Base-by-base conservation (phyloP, 35 echinoderm and acorn worm genomes). In the Lytechinus variegatus region DNA sequence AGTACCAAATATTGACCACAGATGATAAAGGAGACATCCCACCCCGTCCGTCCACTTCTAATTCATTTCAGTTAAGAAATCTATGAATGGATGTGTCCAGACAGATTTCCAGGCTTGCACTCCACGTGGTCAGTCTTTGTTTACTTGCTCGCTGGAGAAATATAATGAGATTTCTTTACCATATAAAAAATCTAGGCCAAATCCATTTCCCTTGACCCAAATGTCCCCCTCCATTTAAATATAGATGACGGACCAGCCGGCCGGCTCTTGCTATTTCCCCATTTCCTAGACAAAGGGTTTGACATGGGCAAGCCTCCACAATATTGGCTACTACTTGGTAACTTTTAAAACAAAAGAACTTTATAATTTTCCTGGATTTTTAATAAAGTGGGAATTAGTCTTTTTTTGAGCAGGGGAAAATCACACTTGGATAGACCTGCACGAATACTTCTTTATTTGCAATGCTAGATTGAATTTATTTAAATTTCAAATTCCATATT, bases 121-220 rank as follows among this genome's bases (percentile, higher is more conserved):
- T 79, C 66, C 66, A 79, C 21, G 66, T 79, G 66, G 66, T 79
- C 66, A 79, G 66, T n/a, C 66, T 79, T 79, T 79, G 66, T 79
- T 79, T 79, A 79, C 66, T 79, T 19, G 66, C 16, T 79, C 66
- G 33, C 33, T 79, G 19, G n/a, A 8, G 66, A 24, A 79, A 24
- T 79, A 7, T 79, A 79, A 79, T 79, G 16, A 79, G 66, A 79
- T 79, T 79, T 79, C 66, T 5, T 0, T 27, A 24, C 21, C 16
- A 24, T 79, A 24, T n/a, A 58, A 58, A 58, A 58, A 79, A 79
- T n/a, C 66, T n/a, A 79, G 66, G 66, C 66, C 12, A 79, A 79
- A 24, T 79, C 19, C 19, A 79, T 79, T 79, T 79, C 8, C 1
- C 66, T 79, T 79, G 66, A 79, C 66, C 66, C n/a, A 79, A 19